A percentile compares a stretch with the other conserved stretches of the same genome.
Evolutionary conservation across 1,140 invertebrate species (phyloP).

Genomic region (Trachelipus rathkii): DNA sequence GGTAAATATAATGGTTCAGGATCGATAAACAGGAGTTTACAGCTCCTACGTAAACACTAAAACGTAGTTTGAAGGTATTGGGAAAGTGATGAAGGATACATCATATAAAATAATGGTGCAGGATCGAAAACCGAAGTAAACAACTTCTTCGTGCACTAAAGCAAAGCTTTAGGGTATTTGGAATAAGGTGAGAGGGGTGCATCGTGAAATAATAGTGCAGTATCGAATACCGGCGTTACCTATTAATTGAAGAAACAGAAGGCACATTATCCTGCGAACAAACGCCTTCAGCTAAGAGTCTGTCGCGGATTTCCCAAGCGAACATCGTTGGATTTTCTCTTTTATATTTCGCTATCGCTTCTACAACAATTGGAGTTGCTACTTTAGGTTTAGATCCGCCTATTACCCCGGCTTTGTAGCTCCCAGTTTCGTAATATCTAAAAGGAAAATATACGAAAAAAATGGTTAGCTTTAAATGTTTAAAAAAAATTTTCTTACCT

Average conservation of each 20-base stretch:
- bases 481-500: conserved; percentile 33
- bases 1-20: no score
- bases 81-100: no score
- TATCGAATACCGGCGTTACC: conserved; percentile 61
- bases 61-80: no score
- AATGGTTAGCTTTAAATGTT: conserved; percentile 27
- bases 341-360: conserved; percentile 97
- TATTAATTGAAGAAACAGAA: conserved; percentile 97
- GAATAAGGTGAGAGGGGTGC: not conserved
- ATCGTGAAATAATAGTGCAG: not conserved
- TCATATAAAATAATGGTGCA: no score
- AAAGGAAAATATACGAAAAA: conserved; percentile 42
- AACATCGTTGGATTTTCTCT: conserved; percentile 99
- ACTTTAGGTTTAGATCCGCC: conserved; percentile 99
- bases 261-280: conserved; percentile 98
- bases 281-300: conserved; percentile 90
- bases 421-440: conserved; percentile 98
- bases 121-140: no score
- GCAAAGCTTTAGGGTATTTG: no score
- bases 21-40: no score
- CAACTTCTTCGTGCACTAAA: no score
- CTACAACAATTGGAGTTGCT: conserved; percentile 95
- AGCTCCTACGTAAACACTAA: no score
- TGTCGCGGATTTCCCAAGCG: conserved; percentile 98
- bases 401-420: conserved; percentile 97